Evolutionary conservation across 2,113 vertebrate genomes (phyloP).

Genomic region (Felis catus): DNA sequence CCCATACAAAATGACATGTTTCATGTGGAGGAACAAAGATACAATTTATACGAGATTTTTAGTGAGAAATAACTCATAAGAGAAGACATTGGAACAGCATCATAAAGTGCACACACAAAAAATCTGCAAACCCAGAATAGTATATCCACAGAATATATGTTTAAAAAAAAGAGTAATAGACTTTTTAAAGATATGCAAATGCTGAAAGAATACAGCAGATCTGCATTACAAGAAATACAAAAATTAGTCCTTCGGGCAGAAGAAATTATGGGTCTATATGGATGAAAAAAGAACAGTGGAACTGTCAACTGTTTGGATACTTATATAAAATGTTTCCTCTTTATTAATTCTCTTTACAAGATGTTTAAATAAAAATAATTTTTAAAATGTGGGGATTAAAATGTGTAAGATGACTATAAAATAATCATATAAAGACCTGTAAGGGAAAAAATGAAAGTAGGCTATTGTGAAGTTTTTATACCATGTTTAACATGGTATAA

Average conservation of each 20-base stretch:
- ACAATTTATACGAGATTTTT: background rate
- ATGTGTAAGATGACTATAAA: background rate
- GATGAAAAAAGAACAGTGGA: background rate
- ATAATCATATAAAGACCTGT: background rate
- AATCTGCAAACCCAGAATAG: background rate
- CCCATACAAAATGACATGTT: background rate
- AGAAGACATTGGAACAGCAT: background rate
- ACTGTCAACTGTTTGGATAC: background rate
- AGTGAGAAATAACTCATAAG: background rate
- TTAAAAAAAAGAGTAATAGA: background rate
- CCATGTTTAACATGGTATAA: background rate
- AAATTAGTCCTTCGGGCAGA: background rate
- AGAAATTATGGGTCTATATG: background rate
- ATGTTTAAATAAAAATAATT: background rate
- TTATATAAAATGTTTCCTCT: background rate
- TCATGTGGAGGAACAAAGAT: background rate
- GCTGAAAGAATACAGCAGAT: background rate
- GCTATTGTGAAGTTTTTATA: background rate
- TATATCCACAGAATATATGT: background rate
- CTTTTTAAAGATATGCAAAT: background rate
- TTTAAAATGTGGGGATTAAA: background rate
- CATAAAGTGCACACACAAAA: background rate
- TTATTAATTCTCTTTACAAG: background rate
- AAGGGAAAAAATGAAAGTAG: background rate
- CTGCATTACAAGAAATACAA: background rate